These are phyloP conservation scores for Gisinianus flammeolus DNA, from an alignment of 2,888 invertebrate species.

Conservation along the genomic window DNA sequence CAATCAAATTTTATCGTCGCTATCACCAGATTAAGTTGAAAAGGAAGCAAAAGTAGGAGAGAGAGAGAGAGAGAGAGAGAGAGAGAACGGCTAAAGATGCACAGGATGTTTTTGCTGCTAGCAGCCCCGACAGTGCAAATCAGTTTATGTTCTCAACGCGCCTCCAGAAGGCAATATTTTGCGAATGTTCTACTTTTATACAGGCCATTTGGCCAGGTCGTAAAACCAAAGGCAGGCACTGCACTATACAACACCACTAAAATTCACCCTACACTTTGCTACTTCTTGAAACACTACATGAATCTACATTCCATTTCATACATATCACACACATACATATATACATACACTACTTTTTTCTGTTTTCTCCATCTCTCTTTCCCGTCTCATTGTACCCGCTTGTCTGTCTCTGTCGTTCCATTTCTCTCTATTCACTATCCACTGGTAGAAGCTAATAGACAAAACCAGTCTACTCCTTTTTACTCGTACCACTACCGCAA, in stretches of 20 bases:
- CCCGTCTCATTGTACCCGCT: not conserved
- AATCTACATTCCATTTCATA: conserved; percentile 34
- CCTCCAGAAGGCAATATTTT: conserved; percentile 57
- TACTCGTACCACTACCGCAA: conserved; percentile 4
- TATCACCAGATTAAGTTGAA: conserved; percentile 51
- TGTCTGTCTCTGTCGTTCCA: too few relatives aligned
- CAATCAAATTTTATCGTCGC: conserved; percentile 52
- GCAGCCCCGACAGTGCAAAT: conserved; percentile 49
- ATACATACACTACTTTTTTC: conserved; percentile 9
- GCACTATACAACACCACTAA: conserved; percentile 22
- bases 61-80: conserved; percentile 6
- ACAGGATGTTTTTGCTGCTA: conserved; percentile 45
- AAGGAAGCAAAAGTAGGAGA: conserved; percentile 30
- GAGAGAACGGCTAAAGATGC: conserved; percentile 24
- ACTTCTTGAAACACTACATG: conserved; percentile 33
- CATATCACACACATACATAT: too few relatives aligned
- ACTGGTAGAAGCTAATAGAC: not conserved
- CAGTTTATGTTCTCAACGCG: conserved; percentile 56
- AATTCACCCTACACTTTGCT: conserved; percentile 32
- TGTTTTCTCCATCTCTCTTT: conserved; percentile 1
- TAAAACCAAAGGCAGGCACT: conserved; percentile 49
- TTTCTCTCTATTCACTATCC: not conserved
- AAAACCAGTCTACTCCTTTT: not conserved
- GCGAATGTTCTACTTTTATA: conserved; percentile 58
- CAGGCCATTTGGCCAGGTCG: conserved; percentile 56